phyloP scores from a whole-genome alignment of 2,888 invertebrate genomes.

The Agrotis puta region DNA sequence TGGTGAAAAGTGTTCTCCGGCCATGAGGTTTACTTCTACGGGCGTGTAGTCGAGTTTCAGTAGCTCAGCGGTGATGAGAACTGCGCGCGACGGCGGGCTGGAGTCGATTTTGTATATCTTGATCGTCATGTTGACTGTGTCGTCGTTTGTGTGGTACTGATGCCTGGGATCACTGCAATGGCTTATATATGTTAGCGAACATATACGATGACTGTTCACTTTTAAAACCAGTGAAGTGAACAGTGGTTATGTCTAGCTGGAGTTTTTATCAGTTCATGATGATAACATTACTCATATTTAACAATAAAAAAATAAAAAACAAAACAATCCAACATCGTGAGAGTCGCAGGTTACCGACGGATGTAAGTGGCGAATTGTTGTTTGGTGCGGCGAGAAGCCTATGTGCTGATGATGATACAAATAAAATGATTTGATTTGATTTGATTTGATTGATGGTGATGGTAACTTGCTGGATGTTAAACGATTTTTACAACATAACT shows the following conservation, averaged over 20 bases:
- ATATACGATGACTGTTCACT: not conserved
- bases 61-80: slow-evolving; percentile 20
- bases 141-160: slow-evolving; percentile 3
- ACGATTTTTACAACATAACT: not conserved
- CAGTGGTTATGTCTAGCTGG: too few relatives aligned
- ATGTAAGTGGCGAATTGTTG: too few relatives aligned
- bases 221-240: too few relatives aligned
- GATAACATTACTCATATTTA: too few relatives aligned
- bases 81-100: slow-evolving; percentile 5
- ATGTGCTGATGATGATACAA: too few relatives aligned
- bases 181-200: not conserved
- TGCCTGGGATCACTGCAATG: not conserved
- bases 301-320: too few relatives aligned
- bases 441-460: too few relatives aligned
- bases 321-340: too few relatives aligned
- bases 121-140: slow-evolving; percentile 27
- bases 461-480: not conserved
- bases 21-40: slow-evolving; percentile 17
- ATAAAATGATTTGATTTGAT: too few relatives aligned
- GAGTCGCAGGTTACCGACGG: too few relatives aligned
- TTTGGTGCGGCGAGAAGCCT: too few relatives aligned
- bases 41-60: slow-evolving; percentile 21
- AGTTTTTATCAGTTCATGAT: too few relatives aligned
- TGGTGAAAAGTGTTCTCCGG: slow-evolving; percentile 12
- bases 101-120: slow-evolving; percentile 25